phyloP scores from a whole-genome alignment of 2,797 vertebrate genomes.

The Cygnus olor region DNA sequence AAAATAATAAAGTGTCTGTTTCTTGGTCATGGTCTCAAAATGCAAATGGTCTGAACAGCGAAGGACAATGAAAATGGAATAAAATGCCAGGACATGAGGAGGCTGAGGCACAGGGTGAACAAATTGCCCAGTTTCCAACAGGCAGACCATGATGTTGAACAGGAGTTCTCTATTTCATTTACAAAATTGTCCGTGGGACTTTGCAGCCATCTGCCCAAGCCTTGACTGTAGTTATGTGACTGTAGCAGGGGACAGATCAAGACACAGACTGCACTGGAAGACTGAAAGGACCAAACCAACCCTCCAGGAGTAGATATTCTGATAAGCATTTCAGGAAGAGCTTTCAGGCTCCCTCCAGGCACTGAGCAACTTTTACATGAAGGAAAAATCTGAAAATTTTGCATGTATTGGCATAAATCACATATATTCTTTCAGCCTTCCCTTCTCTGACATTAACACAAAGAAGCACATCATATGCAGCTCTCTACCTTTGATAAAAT shows the following conservation, averaged over 20 bases:
- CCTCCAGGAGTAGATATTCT: not conserved
- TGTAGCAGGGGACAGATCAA: not conserved
- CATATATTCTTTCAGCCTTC: not conserved
- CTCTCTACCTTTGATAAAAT: not conserved
- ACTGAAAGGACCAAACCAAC: not conserved
- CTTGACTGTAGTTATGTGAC: not conserved
- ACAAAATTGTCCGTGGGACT: not conserved
- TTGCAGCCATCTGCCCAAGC: not conserved
- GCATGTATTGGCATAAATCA: not conserved
- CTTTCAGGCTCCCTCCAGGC: not conserved
- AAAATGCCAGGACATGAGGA: not conserved
- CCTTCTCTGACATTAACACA: not conserved
- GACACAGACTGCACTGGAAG: not conserved
- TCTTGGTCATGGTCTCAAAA: not conserved
- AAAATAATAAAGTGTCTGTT: not conserved
- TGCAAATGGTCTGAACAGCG: not conserved
- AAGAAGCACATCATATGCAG: not conserved
- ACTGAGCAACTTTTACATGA: not conserved
- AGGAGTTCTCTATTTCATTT: not conserved
- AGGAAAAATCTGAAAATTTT: not conserved
- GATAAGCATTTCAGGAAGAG: not conserved
- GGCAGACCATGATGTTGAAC: accelerated
- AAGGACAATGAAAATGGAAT: not conserved
- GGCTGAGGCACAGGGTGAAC: not conserved
- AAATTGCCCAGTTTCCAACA: not conserved